These are phyloP conservation scores for Grammomys surdaster DNA, from an alignment of 2,113 vertebrate species.

Conservation along the genomic window DNA sequence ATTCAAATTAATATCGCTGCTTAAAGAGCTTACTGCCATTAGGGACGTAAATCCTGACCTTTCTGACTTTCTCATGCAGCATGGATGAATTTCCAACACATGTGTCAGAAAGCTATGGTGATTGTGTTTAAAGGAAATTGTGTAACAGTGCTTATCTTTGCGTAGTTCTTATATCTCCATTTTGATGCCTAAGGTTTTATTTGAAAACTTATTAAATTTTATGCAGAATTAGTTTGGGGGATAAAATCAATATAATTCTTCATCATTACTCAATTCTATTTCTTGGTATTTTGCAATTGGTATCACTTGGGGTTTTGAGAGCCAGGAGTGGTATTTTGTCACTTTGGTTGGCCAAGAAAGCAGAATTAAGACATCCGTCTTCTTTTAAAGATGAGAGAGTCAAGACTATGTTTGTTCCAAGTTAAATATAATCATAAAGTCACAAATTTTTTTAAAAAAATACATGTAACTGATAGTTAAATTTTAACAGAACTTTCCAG, in stretches of 20 bases:
- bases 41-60: slow-evolving; percentile 44
- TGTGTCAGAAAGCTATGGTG: slow-evolving; percentile 51
- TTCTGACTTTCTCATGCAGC: slow-evolving; percentile 4
- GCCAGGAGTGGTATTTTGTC: slow-evolving; percentile 69
- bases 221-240: background rate
- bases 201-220: slow-evolving; percentile 54
- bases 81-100: slow-evolving; percentile 41
- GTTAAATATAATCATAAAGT: slow-evolving; percentile 73
- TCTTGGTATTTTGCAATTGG: slow-evolving; percentile 53
- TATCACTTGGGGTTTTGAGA: slow-evolving; percentile 62
- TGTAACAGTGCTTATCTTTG: slow-evolving; percentile 13
- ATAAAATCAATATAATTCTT: slow-evolving; percentile 32
- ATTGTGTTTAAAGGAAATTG: slow-evolving; percentile 41
- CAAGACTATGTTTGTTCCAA: slow-evolving; percentile 63
- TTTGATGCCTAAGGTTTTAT: slow-evolving; percentile 44
- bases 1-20: slow-evolving; percentile 56
- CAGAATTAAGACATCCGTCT: slow-evolving; percentile 63
- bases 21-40: background rate
- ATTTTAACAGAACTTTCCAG: slow-evolving; percentile 75
- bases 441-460: slow-evolving; percentile 68
- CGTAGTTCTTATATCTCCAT: background rate
- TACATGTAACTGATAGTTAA: slow-evolving; percentile 67
- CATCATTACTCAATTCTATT: slow-evolving; percentile 50
- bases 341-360: slow-evolving; percentile 44
- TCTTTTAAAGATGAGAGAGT: slow-evolving; percentile 66